Conservation (phyloP, 2,113 vertebrate genomes). For the Phyllostomus discolor region DNA sequence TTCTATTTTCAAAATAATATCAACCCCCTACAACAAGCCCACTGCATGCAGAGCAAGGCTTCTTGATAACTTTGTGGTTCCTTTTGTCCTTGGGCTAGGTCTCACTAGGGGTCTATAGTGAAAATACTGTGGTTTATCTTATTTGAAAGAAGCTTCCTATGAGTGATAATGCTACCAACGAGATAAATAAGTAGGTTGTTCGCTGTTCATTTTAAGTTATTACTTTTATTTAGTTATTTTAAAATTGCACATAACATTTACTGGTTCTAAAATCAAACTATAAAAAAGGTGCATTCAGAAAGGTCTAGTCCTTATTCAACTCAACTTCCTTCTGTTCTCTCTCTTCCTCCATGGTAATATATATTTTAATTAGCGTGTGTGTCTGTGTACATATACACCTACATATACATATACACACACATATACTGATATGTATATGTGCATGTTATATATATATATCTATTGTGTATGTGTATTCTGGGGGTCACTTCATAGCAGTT, state of each 20-base stretch:
- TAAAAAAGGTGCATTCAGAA: background rate
- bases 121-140: background rate
- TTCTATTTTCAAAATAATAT: background rate
- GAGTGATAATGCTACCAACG: background rate
- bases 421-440: background rate
- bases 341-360: background rate
- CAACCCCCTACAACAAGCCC: background rate
- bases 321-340: background rate
- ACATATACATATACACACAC: background rate
- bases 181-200: background rate
- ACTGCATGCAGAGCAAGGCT: background rate
- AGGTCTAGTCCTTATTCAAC: background rate
- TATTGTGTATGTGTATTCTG: background rate
- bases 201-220: background rate
- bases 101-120: background rate
- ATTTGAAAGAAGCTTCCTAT: background rate
- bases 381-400: background rate
- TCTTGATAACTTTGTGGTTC: background rate
- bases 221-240: background rate
- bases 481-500: background rate
- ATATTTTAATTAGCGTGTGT: background rate
- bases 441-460: background rate
- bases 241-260: background rate
- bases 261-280: background rate
- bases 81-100: background rate